A percentile compares a stretch with the other conserved stretches of the same genome.
Evolutionary conservation across 2,113 vertebrate species (phyloP).

Genomic region (Paralichthys olivaceus): DNA sequence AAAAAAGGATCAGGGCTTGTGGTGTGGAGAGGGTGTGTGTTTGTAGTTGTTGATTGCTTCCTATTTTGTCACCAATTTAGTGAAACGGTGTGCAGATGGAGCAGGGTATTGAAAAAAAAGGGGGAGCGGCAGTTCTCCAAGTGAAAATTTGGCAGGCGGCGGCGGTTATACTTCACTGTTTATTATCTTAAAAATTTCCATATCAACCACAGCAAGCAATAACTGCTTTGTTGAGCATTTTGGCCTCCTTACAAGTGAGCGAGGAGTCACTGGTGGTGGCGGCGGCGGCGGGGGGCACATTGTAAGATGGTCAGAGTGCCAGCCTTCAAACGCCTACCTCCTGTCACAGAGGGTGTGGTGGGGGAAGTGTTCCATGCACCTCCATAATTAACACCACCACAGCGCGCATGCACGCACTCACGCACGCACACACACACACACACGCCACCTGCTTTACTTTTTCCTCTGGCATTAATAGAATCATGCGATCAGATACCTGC

Average conservation of each 20-base stretch:
- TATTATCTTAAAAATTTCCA: slow-evolving; percentile 58
- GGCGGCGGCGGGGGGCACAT: background rate
- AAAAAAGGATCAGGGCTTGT: background rate
- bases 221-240: slow-evolving; percentile 37
- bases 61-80: slow-evolving; percentile 38
- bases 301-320: slow-evolving; percentile 11
- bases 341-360: slow-evolving; percentile 20
- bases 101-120: background rate
- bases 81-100: slow-evolving; percentile 45
- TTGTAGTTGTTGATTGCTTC: slow-evolving; percentile 31
- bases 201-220: slow-evolving; percentile 44
- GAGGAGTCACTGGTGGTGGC: background rate
- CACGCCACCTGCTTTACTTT: slow-evolving; percentile 42
- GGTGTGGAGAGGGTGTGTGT: slow-evolving; percentile 1
- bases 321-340: slow-evolving; percentile 48
- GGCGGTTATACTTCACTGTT: slow-evolving; percentile 47
- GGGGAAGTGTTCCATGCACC: slow-evolving; percentile 30
- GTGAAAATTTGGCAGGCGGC: slow-evolving; percentile 27
- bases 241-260: slow-evolving; percentile 38
- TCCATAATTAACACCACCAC: slow-evolving; percentile 59
- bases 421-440: slow-evolving; percentile 22
- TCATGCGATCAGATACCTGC: slow-evolving; percentile 63
- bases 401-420: slow-evolving; percentile 24
- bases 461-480: slow-evolving; percentile 48
- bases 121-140: slow-evolving; percentile 29